These are phyloP conservation scores for Drosophila burlai DNA, from an alignment of 1,140 invertebrate species.

Conservation along the genomic window DNA sequence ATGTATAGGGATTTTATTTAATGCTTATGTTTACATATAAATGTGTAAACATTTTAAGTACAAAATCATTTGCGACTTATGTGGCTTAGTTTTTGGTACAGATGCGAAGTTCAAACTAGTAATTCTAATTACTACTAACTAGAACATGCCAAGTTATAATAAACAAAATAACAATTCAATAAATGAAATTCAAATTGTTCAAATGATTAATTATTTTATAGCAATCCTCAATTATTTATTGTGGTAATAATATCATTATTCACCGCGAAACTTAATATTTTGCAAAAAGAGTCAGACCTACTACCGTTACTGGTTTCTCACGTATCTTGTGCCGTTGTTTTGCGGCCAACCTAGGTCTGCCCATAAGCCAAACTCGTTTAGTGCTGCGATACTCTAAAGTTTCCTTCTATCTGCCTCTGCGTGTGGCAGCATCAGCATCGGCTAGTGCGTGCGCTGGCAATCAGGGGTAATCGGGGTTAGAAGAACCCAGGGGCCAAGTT, in stretches of 20 bases:
- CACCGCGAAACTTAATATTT: background rate
- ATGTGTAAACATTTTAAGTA: background rate
- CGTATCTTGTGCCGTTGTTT: slow-evolving; percentile 57
- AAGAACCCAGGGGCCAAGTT: slow-evolving; percentile 51
- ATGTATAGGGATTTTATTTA: background rate
- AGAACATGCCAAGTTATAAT: background rate
- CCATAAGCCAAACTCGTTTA: slow-evolving; percentile 66
- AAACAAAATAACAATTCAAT: background rate
- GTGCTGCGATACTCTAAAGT: slow-evolving; percentile 55
- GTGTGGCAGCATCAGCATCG: slow-evolving; percentile 49
- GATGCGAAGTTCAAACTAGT: background rate
- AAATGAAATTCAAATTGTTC: background rate
- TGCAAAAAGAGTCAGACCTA: background rate
- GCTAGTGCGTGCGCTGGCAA: slow-evolving; percentile 65
- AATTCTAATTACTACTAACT: background rate
- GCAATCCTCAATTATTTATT: background rate
- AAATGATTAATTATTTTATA: background rate
- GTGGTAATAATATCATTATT: background rate
- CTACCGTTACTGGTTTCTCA: slow-evolving; percentile 36
- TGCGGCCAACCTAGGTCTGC: slow-evolving; percentile 67
- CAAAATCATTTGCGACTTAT: too few relatives aligned
- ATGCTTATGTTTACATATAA: background rate
- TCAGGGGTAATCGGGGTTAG: slow-evolving; percentile 53
- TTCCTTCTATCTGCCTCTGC: slow-evolving; percentile 53
- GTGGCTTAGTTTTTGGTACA: background rate